Evolutionary conservation across 1,140 invertebrate species (phyloP).

Genomic region (Ceratoteleas bidentatus): DNA sequence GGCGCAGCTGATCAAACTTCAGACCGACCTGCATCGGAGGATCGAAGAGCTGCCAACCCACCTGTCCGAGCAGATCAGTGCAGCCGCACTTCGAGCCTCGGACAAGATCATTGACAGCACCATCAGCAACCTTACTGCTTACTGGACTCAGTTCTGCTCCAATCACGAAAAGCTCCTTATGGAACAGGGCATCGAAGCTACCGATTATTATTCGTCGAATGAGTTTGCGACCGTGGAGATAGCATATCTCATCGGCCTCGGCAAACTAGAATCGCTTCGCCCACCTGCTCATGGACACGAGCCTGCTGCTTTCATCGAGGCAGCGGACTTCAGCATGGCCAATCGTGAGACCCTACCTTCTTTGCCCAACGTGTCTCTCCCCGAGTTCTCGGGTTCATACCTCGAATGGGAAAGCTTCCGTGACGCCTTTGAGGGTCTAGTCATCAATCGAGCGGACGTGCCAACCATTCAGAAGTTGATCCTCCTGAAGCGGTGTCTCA

Average conservation of each 20-base stretch:
- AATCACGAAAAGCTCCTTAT: too few relatives aligned
- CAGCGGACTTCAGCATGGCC: too few relatives aligned
- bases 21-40: neutral
- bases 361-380: neutral
- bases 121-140: neutral
- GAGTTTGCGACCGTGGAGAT: too few relatives aligned
- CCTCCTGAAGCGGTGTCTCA: too few relatives aligned
- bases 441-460: too few relatives aligned
- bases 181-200: too few relatives aligned
- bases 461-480: too few relatives aligned
- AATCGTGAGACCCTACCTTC: neutral
- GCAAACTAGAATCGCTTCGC: too few relatives aligned
- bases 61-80: neutral
- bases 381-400: neutral
- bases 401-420: constrained; percentile 24
- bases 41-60: neutral
- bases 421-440: constrained; percentile 5
- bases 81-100: neutral
- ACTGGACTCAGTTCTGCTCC: neutral
- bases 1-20: neutral
- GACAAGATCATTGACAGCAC: neutral
- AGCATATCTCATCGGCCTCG: too few relatives aligned
- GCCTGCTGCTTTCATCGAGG: neutral
- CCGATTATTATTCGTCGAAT: too few relatives aligned
- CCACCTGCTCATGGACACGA: neutral